Percentiles rank a stretch among this genome's conserved stretches.
Evolutionary conservation across 2,888 invertebrate genomes (phyloP).

Genomic region (Leptarthrus brevirostris): DNA sequence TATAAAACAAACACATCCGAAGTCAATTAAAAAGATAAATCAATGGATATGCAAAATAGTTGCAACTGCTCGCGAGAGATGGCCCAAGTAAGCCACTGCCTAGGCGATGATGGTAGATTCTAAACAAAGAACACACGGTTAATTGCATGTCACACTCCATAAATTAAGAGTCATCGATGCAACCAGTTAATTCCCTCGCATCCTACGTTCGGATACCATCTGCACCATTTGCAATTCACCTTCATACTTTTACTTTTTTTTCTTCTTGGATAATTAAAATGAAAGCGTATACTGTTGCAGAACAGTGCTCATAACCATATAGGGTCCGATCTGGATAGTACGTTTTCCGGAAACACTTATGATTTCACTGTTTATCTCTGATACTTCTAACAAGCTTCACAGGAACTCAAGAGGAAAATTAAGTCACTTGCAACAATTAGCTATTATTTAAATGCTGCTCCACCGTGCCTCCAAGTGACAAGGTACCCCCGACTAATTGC

Average conservation of each 20-base stretch:
- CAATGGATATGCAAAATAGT: slow-evolving; percentile 41
- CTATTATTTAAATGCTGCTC: not conserved
- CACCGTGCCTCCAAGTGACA: not conserved
- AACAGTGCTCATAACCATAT: not conserved
- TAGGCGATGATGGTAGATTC: slow-evolving; percentile 4
- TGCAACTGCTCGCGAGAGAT: not conserved
- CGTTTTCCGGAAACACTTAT: not conserved
- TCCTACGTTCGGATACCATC: slow-evolving; percentile 6
- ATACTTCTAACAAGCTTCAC: not conserved
- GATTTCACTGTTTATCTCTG: not conserved
- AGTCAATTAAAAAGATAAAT: slow-evolving; percentile 36
- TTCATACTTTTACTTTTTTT: slow-evolving; percentile 4
- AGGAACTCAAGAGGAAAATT: not conserved
- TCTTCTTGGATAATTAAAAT: not conserved
- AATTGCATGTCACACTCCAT: slow-evolving; percentile 48
- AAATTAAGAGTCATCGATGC: slow-evolving; percentile 44
- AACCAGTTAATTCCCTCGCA: slow-evolving; percentile 2
- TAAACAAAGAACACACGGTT: slow-evolving; percentile 41
- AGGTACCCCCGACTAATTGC: not conserved
- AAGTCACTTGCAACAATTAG: not conserved
- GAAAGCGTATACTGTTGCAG: not conserved
- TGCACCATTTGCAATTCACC: slow-evolving; percentile 18
- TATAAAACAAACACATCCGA: slow-evolving; percentile 39
- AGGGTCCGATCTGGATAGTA: not conserved
- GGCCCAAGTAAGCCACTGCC: slow-evolving; percentile 1